Evolutionary conservation across 2,797 vertebrate genomes (phyloP).

Genomic region (Delichon dasypus): DNA sequence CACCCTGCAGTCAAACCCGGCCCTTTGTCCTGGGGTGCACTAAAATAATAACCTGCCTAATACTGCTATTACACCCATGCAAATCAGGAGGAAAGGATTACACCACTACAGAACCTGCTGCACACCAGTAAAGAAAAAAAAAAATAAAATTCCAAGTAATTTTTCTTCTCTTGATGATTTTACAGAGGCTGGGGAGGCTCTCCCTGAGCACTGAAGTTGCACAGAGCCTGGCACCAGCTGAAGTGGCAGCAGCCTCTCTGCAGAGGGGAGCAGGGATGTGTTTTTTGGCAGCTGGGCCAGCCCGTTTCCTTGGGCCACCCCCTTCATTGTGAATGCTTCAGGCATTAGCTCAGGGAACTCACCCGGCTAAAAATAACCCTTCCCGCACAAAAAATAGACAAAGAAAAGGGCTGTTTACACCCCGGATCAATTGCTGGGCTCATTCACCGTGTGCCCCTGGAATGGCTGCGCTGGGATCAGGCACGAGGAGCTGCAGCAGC

Average conservation of each 20-base stretch:
- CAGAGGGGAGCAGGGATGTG: neutral
- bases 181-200: neutral
- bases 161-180: neutral
- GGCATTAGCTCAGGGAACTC: slow-evolving; percentile 23
- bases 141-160: fast-evolving
- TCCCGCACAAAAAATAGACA: neutral
- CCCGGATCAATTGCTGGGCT: neutral
- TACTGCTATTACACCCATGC: fast-evolving
- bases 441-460: neutral
- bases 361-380: slow-evolving; percentile 33
- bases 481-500: neutral
- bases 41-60: neutral
- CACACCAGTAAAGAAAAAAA: neutral
- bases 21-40: neutral
- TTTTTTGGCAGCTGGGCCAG: neutral
- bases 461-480: neutral
- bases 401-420: slow-evolving; percentile 21
- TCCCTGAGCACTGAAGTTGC: neutral
- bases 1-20: neutral
- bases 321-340: neutral
- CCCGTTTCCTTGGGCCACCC: slow-evolving; percentile 31
- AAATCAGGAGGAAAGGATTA: neutral
- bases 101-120: neutral
- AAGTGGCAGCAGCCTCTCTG: neutral
- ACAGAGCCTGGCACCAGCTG: neutral